Conservation (phyloP, 2,888 invertebrate species). For the Leptinotarsa peninsularis region DNA sequence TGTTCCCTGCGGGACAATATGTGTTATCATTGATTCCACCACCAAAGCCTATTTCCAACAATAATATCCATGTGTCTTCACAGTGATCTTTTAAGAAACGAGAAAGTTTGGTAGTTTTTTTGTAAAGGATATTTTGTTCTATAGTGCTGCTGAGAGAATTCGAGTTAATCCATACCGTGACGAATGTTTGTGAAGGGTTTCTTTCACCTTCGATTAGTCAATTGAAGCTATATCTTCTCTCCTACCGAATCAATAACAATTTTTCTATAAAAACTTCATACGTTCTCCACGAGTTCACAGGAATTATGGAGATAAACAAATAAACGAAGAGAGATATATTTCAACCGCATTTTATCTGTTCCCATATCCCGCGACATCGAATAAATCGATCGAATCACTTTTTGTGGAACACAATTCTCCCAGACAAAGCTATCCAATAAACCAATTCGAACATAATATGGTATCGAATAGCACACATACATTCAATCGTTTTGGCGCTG, state of each 20-base stretch:
- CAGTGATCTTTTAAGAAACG: too few relatives aligned
- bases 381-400: not conserved
- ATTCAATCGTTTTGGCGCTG: slow-evolving; percentile 6
- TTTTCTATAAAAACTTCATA: not conserved
- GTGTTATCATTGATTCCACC: too few relatives aligned
- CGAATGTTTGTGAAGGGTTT: too few relatives aligned
- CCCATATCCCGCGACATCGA: slow-evolving; percentile 1
- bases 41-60: too few relatives aligned
- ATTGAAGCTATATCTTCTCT: not conserved
- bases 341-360: not conserved
- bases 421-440: slow-evolving; percentile 6
- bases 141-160: too few relatives aligned
- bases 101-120: too few relatives aligned
- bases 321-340: not conserved
- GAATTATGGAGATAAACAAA: not conserved
- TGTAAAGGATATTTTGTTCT: too few relatives aligned
- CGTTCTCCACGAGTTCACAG: not conserved
- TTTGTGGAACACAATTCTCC: not conserved
- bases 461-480: slow-evolving; percentile 15
- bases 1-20: too few relatives aligned
- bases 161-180: too few relatives aligned
- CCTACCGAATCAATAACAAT: not conserved
- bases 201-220: too few relatives aligned
- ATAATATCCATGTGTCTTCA: too few relatives aligned
- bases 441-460: slow-evolving; percentile 4